Evolutionary conservation across 2,797 vertebrate genomes (phyloP), one percentile per base, ranked within the genome.

Genomic region (Paguma larvata): DNA sequence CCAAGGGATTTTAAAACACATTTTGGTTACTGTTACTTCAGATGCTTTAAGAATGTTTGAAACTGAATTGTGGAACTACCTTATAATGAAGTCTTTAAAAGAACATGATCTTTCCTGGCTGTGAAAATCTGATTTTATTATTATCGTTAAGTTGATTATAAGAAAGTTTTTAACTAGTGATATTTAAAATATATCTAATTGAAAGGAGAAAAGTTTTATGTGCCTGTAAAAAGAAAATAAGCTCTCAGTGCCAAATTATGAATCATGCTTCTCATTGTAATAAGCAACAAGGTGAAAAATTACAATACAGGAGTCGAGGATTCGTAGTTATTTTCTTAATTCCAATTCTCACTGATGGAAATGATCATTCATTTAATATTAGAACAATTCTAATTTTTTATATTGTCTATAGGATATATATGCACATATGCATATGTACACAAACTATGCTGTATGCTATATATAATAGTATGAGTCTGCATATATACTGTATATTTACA

Each of bases 21-120:
- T 94, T 96, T 96, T 92, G 46, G 56, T 96, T 97, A 86, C 46
- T 94, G 59, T 96, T 98, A 86, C 75, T 95, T 96, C 48, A 95
- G 96, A 90, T 92, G 68, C 41, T 38, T 89, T 94, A 89, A 88
- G 75, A 96, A 80, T 93, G 19, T 78, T 97, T 96, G 72, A 96
- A 94, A 88, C 14, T 79, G 51, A 85, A 79, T 91, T 91, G 34
- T 78, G 19, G 27, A 78, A 85, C 23, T 89, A 48, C 51, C 12
- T 73, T 85, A 72, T 11, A 84, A 30, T 83, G 84, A 94, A 85
- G 25, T 46, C 6, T 87, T 95, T 92, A 83, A 93, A 94, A 95
- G 67, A 95, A 96, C 53, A 21, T 83, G 3, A 19, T 93, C 34
- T 83, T 95, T 94, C 95, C 75, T 93, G 44, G 59, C 56, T 92